phyloP scores from a whole-genome alignment of 2,888 invertebrate genomes.

The Nasonovia ribisnigri region DNA sequence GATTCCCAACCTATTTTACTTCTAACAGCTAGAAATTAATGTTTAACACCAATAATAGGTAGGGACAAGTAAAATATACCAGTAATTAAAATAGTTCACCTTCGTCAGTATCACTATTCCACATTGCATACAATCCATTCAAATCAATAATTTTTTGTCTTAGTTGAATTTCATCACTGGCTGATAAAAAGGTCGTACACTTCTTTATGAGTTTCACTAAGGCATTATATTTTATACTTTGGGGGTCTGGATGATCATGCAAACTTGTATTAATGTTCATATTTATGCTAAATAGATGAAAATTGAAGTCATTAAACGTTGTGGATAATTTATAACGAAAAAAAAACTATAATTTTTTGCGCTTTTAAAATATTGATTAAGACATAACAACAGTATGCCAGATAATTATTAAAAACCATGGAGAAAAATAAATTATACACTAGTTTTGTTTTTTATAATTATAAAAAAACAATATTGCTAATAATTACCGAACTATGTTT shows the following conservation, averaged over 20 bases:
- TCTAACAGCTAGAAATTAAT: background rate
- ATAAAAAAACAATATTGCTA: background rate
- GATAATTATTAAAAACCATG: background rate
- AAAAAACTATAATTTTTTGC: background rate
- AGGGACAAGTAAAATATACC: background rate
- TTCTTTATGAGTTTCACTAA: background rate
- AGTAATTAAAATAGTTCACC: slow-evolving; percentile 27
- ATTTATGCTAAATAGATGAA: background rate
- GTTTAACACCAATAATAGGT: background rate
- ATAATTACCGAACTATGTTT: background rate
- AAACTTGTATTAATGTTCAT: background rate
- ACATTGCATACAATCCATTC: slow-evolving; percentile 3
- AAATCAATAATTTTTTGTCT: background rate
- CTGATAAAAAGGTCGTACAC: background rate
- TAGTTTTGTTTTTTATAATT: background rate
- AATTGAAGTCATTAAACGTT: background rate
- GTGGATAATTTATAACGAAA: background rate
- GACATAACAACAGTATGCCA: background rate
- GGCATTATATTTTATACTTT: background rate
- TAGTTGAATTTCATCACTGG: background rate
- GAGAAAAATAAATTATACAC: background rate
- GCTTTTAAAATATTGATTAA: background rate
- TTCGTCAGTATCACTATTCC: background rate
- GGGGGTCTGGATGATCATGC: background rate
- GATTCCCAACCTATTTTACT: too few relatives aligned